Percentiles rank a stretch among this genome's conserved stretches.
phyloP scores from a whole-genome alignment of 2,113 vertebrate species.

The Telmatochromis brachygnathus region DNA sequence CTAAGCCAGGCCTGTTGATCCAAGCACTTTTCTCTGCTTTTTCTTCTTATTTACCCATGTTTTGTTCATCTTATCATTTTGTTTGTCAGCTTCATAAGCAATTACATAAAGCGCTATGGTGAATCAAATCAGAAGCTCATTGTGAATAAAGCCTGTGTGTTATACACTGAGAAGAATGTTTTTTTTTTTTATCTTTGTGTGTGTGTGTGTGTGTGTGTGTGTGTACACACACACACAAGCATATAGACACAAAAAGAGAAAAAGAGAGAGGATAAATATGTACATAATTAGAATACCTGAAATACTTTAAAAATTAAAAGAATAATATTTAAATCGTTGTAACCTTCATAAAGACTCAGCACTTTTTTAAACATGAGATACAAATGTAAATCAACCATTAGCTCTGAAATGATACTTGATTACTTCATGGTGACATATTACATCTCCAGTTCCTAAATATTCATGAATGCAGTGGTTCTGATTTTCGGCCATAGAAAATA shows the following conservation, averaged over 20 bases:
- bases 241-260: not conserved
- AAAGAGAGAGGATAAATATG: not conserved
- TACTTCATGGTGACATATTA: slow-evolving; percentile 9
- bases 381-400: slow-evolving; percentile 31
- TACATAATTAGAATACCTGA: not conserved
- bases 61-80: slow-evolving; percentile 22
- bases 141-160: not conserved
- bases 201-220: not conserved
- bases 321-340: not conserved
- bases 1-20: not conserved
- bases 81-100: slow-evolving; percentile 6
- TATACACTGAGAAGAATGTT: not conserved
- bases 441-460: slow-evolving; percentile 3
- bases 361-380: not conserved
- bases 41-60: not conserved
- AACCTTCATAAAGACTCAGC: not conserved
- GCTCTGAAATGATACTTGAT: slow-evolving; percentile 33
- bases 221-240: not conserved
- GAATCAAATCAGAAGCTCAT: not conserved
- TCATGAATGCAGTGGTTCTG: not conserved
- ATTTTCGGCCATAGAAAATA: not conserved
- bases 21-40: not conserved
- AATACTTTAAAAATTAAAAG: not conserved
- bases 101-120: not conserved
- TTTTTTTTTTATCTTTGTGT: not conserved